A percentile compares a stretch with the other conserved stretches of the same genome.
Conservation (phyloP, 30 jellyfish, hydroid and myxozoan species). For the Aurelia sp. region DNA sequence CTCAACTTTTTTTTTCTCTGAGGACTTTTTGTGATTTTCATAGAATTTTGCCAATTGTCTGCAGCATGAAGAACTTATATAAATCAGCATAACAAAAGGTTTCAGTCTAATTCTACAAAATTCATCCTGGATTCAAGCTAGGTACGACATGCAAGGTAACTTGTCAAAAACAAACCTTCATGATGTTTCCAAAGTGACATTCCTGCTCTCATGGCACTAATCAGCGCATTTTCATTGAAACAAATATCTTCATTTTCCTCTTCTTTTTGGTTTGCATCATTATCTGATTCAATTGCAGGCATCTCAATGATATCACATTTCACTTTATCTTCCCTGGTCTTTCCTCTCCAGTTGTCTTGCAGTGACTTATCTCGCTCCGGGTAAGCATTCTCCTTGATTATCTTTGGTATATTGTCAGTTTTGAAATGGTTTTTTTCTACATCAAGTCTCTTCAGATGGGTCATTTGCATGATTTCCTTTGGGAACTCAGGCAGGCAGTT, state of each 20-base stretch:
- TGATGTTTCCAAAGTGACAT: conserved; percentile 93
- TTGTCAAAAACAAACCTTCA: conserved; percentile 40
- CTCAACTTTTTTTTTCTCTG: too few relatives aligned
- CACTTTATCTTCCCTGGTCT: conserved; percentile 68
- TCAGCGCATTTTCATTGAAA: conserved; percentile 64
- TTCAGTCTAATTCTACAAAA: too few relatives aligned
- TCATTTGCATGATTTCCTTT: conserved; percentile 26
- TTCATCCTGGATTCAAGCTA: too few relatives aligned
- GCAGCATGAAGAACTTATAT: too few relatives aligned
- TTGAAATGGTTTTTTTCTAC: conserved; percentile 75
- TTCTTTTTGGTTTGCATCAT: conserved; percentile 28
- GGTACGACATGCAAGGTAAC: too few relatives aligned
- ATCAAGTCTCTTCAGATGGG: conserved; percentile 74
- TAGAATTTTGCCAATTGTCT: too few relatives aligned
- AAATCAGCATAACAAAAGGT: too few relatives aligned
- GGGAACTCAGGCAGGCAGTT: conserved; percentile 82
- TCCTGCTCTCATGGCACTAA: conserved; percentile 82
- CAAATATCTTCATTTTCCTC: conserved; percentile 30
- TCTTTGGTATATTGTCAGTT: conserved; percentile 65
- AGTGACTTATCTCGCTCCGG: conserved; percentile 85
- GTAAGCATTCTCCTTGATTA: conserved; percentile 69
- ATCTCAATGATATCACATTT: conserved; percentile 42
- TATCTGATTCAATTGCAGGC: conserved; percentile 9
- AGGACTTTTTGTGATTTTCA: too few relatives aligned
- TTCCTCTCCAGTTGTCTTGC: conserved; percentile 89